Base-by-base conservation (phyloP, 2,888 invertebrate species). In the Aporophyla nigra region DNA sequence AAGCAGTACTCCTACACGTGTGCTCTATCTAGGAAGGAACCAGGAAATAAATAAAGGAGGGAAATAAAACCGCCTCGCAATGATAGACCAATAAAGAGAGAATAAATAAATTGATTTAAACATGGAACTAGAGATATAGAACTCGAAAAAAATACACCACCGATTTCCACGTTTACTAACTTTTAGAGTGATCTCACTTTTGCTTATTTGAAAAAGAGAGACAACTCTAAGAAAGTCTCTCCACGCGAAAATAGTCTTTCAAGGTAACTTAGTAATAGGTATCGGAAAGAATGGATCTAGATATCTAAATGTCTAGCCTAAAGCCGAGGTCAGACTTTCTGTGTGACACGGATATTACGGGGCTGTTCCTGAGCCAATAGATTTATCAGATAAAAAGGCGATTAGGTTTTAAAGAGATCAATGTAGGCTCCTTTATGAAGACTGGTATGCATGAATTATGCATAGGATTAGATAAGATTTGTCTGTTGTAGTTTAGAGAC, bases 291-390 rank as follows among this genome's bases (percentile, higher is more conserved):
- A 83, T 12, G 67, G 73, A 83, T 76, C 76, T 80, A 76, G 59
- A 76, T 76, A 66, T 65, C 67, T 73, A 33, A 63, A 63, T 75
- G 46, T 68, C 66, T 83, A 78, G 80, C 58, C 51, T 56, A 83
- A 70, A 68, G 5, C 46, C 68, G 63, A 84, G 76, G 83, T 68
- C 80, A 74, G 5, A 24, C 33, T 72, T 40, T 43, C 51, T 58
- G 43, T 56, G 14, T 75, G 46, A 33, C 67, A 76, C 63, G 54
- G 53, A 56, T 83, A 76, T 73, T 51, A 19, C 19, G 62, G 43
- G 58, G 54, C 49, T 58, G 62, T 53, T 46, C 1, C 54, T 33
- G 24, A 67, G 19, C 24, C 43, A 33, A 56, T 51, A 33, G 5
- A 9, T 27, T n/a, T 33, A 7, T 0, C 19, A 33, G 12, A 33